Evolutionary conservation across 2,888 invertebrate species (phyloP).

Genomic region (Drosophila algonquin): DNA sequence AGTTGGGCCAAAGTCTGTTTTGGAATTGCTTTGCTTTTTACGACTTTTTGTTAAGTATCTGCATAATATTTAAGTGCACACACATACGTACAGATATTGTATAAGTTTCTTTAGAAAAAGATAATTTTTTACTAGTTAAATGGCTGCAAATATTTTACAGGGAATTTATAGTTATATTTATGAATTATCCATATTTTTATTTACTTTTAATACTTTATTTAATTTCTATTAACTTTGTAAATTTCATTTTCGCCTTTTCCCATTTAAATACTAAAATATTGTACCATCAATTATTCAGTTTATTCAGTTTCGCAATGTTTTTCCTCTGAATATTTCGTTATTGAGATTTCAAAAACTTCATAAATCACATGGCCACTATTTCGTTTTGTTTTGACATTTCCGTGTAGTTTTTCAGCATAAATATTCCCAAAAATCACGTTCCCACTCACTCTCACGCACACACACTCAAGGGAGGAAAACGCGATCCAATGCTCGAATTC

Average conservation of each 20-base stretch:
- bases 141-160: no score
- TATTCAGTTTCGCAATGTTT: not conserved
- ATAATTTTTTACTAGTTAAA: no score
- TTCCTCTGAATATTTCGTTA: slow-evolving; percentile 9
- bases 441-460: slow-evolving; percentile 10
- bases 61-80: not conserved
- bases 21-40: not conserved
- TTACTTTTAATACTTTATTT: not conserved
- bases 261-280: not conserved
- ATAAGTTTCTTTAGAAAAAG: not conserved
- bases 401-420: slow-evolving; percentile 16
- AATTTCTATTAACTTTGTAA: not conserved
- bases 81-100: not conserved
- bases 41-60: not conserved
- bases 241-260: not conserved
- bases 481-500: not conserved
- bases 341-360: slow-evolving; percentile 1
- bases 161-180: not conserved
- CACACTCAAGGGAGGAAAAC: slow-evolving; percentile 12
- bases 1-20: not conserved
- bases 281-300: not conserved
- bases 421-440: slow-evolving; percentile 30
- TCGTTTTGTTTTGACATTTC: slow-evolving; percentile 19
- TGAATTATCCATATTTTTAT: not conserved
- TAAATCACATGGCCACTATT: slow-evolving; percentile 19